These are phyloP conservation scores for Pocota personata DNA, from an alignment of 2,888 invertebrate genomes.

Conservation along the genomic window DNA sequence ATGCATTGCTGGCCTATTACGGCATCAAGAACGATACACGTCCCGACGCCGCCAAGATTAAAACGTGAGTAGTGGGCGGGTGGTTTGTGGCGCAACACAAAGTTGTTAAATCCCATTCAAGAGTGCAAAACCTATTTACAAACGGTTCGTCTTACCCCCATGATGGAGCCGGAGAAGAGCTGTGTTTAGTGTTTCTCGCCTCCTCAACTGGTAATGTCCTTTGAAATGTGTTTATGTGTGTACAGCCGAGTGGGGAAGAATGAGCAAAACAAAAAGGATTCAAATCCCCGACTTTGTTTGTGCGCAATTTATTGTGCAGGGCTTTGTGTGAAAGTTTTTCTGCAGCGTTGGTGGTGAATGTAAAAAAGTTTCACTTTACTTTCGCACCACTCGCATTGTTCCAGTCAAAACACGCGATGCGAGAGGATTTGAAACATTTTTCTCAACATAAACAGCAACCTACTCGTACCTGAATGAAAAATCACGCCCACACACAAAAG, in stretches of 20 bases:
- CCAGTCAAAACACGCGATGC: constrained; percentile 32
- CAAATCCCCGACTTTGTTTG: constrained; percentile 55
- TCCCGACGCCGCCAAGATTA: constrained; percentile 91
- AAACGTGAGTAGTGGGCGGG: constrained; percentile 85
- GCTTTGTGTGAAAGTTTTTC: constrained; percentile 50
- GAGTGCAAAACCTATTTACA: constrained; percentile 17
- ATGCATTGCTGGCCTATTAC: constrained; percentile 90
- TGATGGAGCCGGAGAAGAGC: background rate
- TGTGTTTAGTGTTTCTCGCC: background rate
- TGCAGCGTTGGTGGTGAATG: constrained; percentile 1
- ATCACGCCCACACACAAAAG: constrained; percentile 42
- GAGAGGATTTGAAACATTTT: constrained; percentile 44
- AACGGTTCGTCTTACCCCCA: background rate
- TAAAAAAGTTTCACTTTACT: constrained; percentile 55
- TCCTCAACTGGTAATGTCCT: constrained; percentile 31
- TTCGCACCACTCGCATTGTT: constrained; percentile 19
- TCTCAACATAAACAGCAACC: constrained; percentile 36
- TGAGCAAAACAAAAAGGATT: constrained; percentile 30
- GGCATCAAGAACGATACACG: constrained; percentile 94
- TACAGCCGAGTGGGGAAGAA: background rate
- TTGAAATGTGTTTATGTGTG: constrained; percentile 23
- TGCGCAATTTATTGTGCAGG: constrained; percentile 58
- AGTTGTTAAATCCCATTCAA: constrained; percentile 38
- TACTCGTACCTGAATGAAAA: constrained; percentile 61
- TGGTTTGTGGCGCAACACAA: constrained; percentile 3